Evolutionary conservation across 2,888 invertebrate species (phyloP).

Genomic region (Apotomis turbidana): DNA sequence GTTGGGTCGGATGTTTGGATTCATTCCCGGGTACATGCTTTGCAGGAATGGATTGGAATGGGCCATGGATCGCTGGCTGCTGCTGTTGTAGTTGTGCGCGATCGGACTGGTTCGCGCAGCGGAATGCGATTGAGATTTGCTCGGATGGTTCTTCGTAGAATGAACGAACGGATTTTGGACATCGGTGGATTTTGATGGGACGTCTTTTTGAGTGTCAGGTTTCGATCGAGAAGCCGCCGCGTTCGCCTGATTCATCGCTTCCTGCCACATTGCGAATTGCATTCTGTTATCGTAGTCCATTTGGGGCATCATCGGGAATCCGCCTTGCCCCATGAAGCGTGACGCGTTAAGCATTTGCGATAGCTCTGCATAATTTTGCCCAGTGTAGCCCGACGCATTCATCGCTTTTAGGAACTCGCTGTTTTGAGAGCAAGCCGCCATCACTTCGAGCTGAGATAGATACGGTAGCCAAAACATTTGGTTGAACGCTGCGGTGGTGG

Average conservation of each 20-base stretch:
- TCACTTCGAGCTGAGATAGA: slow-evolving; percentile 84
- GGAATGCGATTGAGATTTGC: slow-evolving; percentile 70
- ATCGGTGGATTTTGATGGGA: slow-evolving; percentile 67
- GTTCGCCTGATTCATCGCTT: slow-evolving; percentile 84
- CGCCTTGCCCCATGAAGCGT: slow-evolving; percentile 73
- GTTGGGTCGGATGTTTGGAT: slow-evolving; percentile 64
- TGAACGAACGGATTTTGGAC: slow-evolving; percentile 76
- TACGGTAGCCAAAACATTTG: slow-evolving; percentile 91
- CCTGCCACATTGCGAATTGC: slow-evolving; percentile 88
- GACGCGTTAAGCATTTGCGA: slow-evolving; percentile 78
- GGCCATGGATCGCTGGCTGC: slow-evolving; percentile 64
- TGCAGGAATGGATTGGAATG: slow-evolving; percentile 65
- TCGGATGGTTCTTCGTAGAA: slow-evolving; percentile 72
- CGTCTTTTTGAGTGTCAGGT: slow-evolving; percentile 68
- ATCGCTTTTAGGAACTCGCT: slow-evolving; percentile 85
- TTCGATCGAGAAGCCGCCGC: slow-evolving; percentile 59
- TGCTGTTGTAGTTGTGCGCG: slow-evolving; percentile 70
- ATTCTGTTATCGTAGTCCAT: slow-evolving; percentile 83
- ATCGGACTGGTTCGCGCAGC: slow-evolving; percentile 81
- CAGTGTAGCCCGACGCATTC: slow-evolving; percentile 77
- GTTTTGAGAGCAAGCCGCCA: slow-evolving; percentile 83
- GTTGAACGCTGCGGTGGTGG: slow-evolving; percentile 87
- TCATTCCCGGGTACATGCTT: slow-evolving; percentile 73
- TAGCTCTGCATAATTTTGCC: slow-evolving; percentile 77
- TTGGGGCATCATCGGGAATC: slow-evolving; percentile 72